These are phyloP conservation scores for Hapalemur alaotrensis DNA, from an alignment of 2,797 vertebrate genomes.

Conservation along the genomic window DNA sequence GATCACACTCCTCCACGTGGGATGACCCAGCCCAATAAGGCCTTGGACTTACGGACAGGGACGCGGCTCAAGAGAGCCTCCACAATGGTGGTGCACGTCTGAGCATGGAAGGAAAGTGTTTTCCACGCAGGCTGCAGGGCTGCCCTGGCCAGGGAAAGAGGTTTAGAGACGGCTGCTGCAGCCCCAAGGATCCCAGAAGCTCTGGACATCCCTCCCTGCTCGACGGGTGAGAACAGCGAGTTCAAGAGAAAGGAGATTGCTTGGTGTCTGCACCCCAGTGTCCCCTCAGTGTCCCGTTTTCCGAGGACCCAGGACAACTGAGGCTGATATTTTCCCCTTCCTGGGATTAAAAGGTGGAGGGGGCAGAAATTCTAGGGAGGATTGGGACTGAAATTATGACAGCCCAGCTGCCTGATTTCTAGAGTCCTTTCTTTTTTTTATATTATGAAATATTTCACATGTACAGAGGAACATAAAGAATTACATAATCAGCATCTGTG, in stretches of 20 bases:
- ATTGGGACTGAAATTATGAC: not conserved
- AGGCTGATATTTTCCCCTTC: not conserved
- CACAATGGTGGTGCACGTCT: fast-evolving
- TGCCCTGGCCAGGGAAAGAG: not conserved
- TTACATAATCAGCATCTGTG: not conserved
- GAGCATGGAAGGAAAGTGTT: not conserved
- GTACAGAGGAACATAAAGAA: slow-evolving; percentile 10
- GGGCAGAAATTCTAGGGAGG: not conserved
- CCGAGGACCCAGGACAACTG: not conserved
- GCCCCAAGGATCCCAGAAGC: not conserved
- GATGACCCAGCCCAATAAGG: not conserved
- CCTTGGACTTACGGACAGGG: not conserved
- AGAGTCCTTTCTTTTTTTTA: not conserved
- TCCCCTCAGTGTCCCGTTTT: not conserved
- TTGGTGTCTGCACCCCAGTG: not conserved
- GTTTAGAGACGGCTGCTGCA: not conserved
- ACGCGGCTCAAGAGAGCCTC: not conserved
- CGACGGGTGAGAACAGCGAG: not conserved
- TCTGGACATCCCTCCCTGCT: not conserved
- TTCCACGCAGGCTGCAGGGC: not conserved
- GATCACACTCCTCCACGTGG: fast-evolving
- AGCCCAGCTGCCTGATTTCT: not conserved
- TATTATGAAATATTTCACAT: not conserved
- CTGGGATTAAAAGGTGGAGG: not conserved
- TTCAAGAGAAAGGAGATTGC: not conserved